These are phyloP conservation scores for Diplolepis rosae DNA, from an alignment of 2,888 invertebrate genomes.

Conservation along the genomic window DNA sequence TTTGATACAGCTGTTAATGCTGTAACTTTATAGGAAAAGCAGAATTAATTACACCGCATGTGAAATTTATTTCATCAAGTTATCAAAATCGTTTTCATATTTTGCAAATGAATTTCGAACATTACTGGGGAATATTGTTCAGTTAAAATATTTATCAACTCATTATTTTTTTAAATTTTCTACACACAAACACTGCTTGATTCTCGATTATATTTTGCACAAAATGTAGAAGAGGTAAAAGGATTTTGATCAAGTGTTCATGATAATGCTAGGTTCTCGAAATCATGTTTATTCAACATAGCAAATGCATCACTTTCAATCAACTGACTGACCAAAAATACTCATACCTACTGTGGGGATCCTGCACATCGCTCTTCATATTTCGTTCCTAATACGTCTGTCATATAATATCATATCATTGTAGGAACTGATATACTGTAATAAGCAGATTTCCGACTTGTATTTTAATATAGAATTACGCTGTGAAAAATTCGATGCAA, in stretches of 20 bases:
- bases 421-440: neutral
- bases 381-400: neutral
- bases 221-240: neutral
- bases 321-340: slow-evolving; percentile 4
- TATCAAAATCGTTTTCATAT: neutral
- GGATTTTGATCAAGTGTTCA: neutral
- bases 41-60: neutral
- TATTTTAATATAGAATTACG: too few species aligned
- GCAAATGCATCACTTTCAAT: slow-evolving; percentile 1
- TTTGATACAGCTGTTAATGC: neutral
- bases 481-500: too few species aligned
- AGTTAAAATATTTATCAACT: too few species aligned
- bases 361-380: neutral
- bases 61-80: neutral
- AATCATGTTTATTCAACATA: neutral
- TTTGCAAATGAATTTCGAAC: too few species aligned
- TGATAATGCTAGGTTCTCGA: neutral
- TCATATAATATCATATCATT: neutral
- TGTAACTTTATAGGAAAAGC: neutral
- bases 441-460: neutral
- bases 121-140: too few species aligned
- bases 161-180: too few species aligned
- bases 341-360: slow-evolving; percentile 8
- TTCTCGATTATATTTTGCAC: too few species aligned
- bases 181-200: too few species aligned